Base-by-base conservation (phyloP, 2,113 vertebrate genomes). In the Ardeotis arabs region DNA sequence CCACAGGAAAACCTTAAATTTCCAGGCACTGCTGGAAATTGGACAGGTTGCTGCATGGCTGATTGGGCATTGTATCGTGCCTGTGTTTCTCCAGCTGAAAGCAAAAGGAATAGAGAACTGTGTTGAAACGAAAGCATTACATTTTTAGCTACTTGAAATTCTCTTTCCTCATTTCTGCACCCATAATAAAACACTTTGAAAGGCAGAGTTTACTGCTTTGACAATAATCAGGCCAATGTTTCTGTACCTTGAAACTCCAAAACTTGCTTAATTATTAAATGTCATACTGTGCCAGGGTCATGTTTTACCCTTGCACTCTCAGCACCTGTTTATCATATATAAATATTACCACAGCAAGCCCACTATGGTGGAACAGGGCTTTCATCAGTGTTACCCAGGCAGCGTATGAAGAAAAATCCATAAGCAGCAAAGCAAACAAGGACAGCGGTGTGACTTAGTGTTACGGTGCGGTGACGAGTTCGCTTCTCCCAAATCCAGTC, bases 41-140 rank as follows among this genome's bases (percentile, higher is more conserved):
- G 67, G 85, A 62, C 90, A 91, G 85, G 92, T 64, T 87, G 69
- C 87, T 95, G 87, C 77, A 23, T 76, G 88, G 95, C 49, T 96
- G 84, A 28, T 37, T 87, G 75, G 78, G 58, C 67, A 75, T 24
- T 52, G 39, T 35, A 79, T 27, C 0, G 0, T 80, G 53, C 49
- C 53, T 52, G 9, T 21, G 19, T 62, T 85, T 80, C 90, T 82
- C 35, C 37, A 80, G 67, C 35, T 88, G 33, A 92, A 92, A 76
- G 17, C 70, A 69, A 78, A 76, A 79, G 29, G 58, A 93, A 39
- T 64, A 19, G 70, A 89, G 56, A 64, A 52, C n/a, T 58, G 16
- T 79, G 39, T 64, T 82, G 67, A 92, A 90, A 79, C 79, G 25
- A 66, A 82, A 85, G 20, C 58, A 60, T 76, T 90, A 60, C 14